Conservation (phyloP, 1,140 invertebrate species). For the Lasioglossum baleicum region DNA sequence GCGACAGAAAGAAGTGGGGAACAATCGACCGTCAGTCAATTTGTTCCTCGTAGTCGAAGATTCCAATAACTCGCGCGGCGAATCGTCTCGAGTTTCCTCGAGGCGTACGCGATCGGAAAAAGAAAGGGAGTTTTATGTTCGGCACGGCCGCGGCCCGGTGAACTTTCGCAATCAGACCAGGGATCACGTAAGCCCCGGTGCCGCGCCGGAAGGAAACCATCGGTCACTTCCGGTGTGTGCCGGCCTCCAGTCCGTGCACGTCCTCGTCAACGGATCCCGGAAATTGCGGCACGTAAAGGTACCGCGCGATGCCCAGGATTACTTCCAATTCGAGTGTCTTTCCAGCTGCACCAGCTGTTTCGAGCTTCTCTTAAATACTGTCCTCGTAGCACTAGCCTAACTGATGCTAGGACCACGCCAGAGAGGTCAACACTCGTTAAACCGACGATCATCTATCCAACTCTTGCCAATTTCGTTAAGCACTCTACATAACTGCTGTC, state of each 20-base stretch:
- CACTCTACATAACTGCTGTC: no score
- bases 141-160: constrained; percentile 28
- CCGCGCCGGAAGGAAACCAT: constrained; percentile 48
- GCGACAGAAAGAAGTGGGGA: no score
- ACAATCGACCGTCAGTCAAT: neutral
- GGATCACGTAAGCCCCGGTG: constrained; percentile 50
- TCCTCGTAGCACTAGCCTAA: no score
- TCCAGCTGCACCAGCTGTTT: constrained; percentile 43
- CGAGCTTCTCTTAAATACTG: constrained; percentile 13
- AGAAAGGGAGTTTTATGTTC: constrained; percentile 17
- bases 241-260: constrained; percentile 52
- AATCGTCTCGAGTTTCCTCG: neutral
- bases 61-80: neutral
- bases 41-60: neutral
- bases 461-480: no score
- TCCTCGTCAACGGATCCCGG: constrained; percentile 55
- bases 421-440: no score
- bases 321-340: constrained; percentile 48
- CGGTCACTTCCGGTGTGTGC: constrained; percentile 51
- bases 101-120: constrained; percentile 7
- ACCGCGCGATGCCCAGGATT: constrained; percentile 31
- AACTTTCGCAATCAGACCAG: constrained; percentile 62
- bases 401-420: no score
- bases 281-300: constrained; percentile 61
- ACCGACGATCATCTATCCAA: no score